Evolutionary conservation across 2,113 vertebrate species (phyloP), one percentile per base, ranked within the genome.

Genomic region (Atlantisia rogersi): DNA sequence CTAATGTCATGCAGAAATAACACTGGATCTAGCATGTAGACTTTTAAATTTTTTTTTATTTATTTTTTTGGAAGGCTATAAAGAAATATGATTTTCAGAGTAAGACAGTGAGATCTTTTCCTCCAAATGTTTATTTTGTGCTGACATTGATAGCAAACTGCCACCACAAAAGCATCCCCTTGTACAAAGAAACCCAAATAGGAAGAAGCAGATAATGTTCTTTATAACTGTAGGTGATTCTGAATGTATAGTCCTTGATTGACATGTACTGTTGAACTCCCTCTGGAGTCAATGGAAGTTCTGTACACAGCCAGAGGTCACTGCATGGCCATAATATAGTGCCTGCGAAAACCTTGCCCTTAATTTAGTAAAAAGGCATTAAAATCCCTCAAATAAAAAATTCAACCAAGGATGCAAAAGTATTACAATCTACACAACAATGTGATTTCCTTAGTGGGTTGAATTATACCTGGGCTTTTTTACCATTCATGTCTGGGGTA

Each of bases 1-100:
- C 81, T 95, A 88, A 97, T 92, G 94, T 96, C 92, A 95, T 40
- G 32, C 89, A 96, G 95, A 97, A 97, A 96, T 96, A 97, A 97
- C 96, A 97, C 93, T 56, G 16, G 58, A 64, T 94, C 79, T 86
- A 82, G 40, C 3, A 24, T 70, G 82, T 56, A 48, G 42, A 26
- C 40, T 77, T 75, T 67, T 60, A 52, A 21, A 65, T 60, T 67
- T 90, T 90, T 29, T 16, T 28, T 39, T 74, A 92, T 82, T 69
- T 37, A 28, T 65, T 81, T 86, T 40, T 77, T 92, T 84, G 68
- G 46, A 77, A 56, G 8, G 24, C 40, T 90, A 50, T 75, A 68
- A 79, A 60, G 53, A 94, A 88, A 69, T 39, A 71, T 8, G 22
- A 28, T 90, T 92, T 90, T 74, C 26, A 60, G 74, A 75, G 52